These are phyloP conservation scores for Pipistrellus pipistrellus DNA, from an alignment of 2,797 vertebrate genomes.

Conservation along the genomic window DNA sequence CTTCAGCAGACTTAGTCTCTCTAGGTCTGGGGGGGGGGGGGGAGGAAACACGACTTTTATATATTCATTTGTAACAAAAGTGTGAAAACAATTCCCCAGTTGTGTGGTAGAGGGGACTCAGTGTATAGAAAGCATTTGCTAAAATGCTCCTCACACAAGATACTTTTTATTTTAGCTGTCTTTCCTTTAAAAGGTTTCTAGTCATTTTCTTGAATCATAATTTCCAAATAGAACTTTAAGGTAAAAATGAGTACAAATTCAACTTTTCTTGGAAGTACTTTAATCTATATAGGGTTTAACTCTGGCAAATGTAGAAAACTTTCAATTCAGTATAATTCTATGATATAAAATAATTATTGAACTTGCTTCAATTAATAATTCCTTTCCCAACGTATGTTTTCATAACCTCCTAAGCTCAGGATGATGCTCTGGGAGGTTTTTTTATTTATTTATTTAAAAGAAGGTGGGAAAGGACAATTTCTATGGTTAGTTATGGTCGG, in stretches of 20 bases:
- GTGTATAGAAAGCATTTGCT: not conserved
- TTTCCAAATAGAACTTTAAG: not conserved
- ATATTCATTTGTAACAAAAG: not conserved
- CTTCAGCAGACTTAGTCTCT: not conserved
- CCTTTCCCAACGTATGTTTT: not conserved
- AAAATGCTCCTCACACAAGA: not conserved
- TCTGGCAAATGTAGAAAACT: not conserved
- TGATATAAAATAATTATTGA: not conserved
- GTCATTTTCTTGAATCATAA: not conserved
- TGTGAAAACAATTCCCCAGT: not conserved
- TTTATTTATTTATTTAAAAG: no score
- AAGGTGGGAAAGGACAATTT: not conserved
- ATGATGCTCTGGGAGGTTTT: not conserved
- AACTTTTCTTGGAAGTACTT: slow-evolving; percentile 3
- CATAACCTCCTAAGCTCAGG: not conserved
- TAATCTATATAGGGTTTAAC: not conserved
- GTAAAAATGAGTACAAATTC: not conserved
- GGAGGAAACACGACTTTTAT: not conserved
- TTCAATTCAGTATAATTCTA: slow-evolving; percentile 49
- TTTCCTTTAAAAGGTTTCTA: slow-evolving; percentile 29
- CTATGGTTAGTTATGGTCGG: not conserved
- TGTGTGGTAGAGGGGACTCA: not conserved
- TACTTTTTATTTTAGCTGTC: not conserved
- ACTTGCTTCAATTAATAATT: not conserved
- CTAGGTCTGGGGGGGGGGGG: not conserved